Base-by-base conservation (phyloP, 2,797 vertebrate species). In the Pelochelys cantorii region DNA sequence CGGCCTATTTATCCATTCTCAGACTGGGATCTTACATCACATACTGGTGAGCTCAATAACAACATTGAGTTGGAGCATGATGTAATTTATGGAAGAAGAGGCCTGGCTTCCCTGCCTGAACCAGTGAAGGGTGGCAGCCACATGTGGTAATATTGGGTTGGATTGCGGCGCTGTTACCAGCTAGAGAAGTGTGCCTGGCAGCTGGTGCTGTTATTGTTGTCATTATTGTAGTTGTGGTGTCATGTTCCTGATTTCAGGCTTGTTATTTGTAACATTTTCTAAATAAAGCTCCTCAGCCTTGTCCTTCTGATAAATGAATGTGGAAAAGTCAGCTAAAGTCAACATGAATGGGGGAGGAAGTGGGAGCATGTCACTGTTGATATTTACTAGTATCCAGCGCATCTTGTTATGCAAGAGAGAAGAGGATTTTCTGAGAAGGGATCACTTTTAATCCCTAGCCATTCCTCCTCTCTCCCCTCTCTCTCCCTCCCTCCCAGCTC, bases 51-150 rank as follows among this genome's bases (percentile, higher is more conserved):
- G 95, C 94, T 90, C 86, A 91, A 85, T 85, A 95, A 93, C 79
- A 92, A 88, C 90, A 90, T 83, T 93, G 90, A 92, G 90, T 92
- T 75, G 81, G 54, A 89, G 91, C 42, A 77, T 60, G 29, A 85
- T 92, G 91, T 96, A 96, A 90, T 95, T 96, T 92, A 81, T 77
- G 91, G 91, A 94, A 79, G 86, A 88, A 90, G 95, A 96, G 83
- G 53, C 81, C 83, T 59, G 0, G 68, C 86, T 91, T 93, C 77
- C 89, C 82, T 93, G 92, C 96, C 81, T 93, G 75, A 53, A 88
- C 54, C 57, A 52, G 93, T 1, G 4, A 86, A 59, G 88, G 89
- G 94, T 88, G 93, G 91, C 94, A 88, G 85, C 84, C 79, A 91
- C 90, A 79, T 85, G 84, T 93, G 81, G 81, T 90, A 94, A 92